Conservation (phyloP, 2,797 vertebrate species). For the Vireo griseus region DNA sequence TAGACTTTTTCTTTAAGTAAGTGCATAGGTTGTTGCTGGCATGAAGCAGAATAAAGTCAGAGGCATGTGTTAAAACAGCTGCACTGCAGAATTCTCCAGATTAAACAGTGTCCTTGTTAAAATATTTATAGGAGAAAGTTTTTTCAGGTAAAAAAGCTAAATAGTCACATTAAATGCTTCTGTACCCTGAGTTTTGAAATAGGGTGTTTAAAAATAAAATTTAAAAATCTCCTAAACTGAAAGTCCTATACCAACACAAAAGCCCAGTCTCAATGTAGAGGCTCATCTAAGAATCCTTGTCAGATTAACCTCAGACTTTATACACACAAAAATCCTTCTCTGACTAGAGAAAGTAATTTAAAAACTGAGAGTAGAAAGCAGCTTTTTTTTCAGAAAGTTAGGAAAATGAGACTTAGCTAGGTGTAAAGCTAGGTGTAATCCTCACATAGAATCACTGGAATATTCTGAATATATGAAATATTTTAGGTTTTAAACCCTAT, state of each 20-base stretch:
- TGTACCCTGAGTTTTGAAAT: not conserved
- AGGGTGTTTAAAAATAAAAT: not conserved
- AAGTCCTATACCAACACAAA: not conserved
- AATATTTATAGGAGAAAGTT: not conserved
- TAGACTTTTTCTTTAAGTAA: not conserved
- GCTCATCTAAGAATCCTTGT: not conserved
- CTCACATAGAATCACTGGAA: not conserved
- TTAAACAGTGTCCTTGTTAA: not conserved
- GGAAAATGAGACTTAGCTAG: not conserved
- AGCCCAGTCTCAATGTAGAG: not conserved
- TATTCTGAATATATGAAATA: not conserved
- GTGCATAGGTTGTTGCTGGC: not conserved
- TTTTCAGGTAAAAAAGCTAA: not conserved
- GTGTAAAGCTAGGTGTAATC: not conserved
- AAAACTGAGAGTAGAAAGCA: not conserved
- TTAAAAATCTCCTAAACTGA: not conserved
- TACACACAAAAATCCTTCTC: not conserved
- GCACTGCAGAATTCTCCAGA: not conserved
- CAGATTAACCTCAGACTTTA: conserved; percentile 17
- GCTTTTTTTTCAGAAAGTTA: not conserved
- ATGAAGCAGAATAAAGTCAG: not conserved
- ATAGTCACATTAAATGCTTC: not conserved
- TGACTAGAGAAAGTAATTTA: not conserved
- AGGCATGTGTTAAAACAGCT: not conserved
- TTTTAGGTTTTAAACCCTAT: not conserved